Evolutionary conservation across 2,888 invertebrate species (phyloP), one percentile per base, ranked within the genome.

Genomic region (Drosophila acutilabella): DNA sequence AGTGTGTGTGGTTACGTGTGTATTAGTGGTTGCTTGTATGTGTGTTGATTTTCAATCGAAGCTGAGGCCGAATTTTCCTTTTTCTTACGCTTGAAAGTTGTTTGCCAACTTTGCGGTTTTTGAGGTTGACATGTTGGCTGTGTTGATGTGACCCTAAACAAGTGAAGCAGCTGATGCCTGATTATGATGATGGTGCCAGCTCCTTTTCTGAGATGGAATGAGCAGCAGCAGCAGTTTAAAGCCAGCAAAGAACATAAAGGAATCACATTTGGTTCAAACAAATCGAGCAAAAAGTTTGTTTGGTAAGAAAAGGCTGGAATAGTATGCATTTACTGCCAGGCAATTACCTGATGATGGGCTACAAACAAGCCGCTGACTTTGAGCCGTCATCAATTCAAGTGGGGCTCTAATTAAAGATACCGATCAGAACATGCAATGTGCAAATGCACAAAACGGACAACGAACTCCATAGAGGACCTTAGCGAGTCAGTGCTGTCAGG

Each of bases 71-170:
- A 62, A 57, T 74, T 77, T 75, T 78, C 56, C 66, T 68, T 71
- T 62, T 76, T 69, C 66, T 53, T 73, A 41, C 42, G 54, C 44
- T 70, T 41, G 44, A 78, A 82, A 84, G 74, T 88, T 88, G 88
- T 86, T 82, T 85, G 88, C 80, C 79, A 86, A 88, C 81, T 88
- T 88, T 88, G 85, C 84, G 87, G 89, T 81, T 89, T 89, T 87
- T 84, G 86, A 80, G 81, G 88, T 88, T 89, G 86, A 88, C 88
- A 88, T 88, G 83, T 88, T 88, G 89, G 66, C 80, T 85, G 78
- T 85, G 78, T 81, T 85, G 83, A 88, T 81, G 81, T 74, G 85
- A 81, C 85, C 82, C 88, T 44, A 86, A 83, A 80, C 81, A 82
- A 79, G 74, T 81, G 78, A 58, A 81, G 79, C 85, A 78, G 75